Evolutionary conservation across 2,888 invertebrate genomes (phyloP), one percentile per base, ranked within the genome.

Genomic region (Temnothorax ravouxi): DNA sequence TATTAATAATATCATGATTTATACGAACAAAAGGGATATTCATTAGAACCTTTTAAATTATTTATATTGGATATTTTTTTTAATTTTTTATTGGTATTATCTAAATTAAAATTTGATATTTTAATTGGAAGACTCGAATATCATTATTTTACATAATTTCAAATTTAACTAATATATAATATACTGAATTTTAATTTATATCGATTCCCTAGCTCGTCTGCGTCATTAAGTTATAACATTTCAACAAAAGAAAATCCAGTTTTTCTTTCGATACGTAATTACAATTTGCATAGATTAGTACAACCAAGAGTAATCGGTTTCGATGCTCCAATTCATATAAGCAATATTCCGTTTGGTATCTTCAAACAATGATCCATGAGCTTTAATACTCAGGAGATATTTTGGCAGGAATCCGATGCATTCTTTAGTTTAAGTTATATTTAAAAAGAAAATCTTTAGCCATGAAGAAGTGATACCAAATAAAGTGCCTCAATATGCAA

Each of bases 401-500:
- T 87, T 88, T 86, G 87, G 83, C 86, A 87, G 85, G 84, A 87
- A 90, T 77, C 62, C 83, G 83, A 87, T 82, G 76, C 77, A 71
- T 79, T 77, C 85, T 59, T 87, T 90, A 88, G 75, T 41, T 0
- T 88, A 86, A 87, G 85, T 66, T 87, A 86, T 47, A 83, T 87
- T 83, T 47, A 59, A 82, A 75, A 52, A 50, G 54, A 54, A 88
- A 90, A 85, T 86, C 66, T 77, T 87, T 85, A 88, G 85, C 84
- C 81, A 88, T 64, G 76, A 88, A 52, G 88, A 89, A 86, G 88
- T 91, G 91, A 92, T 92, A 92, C 93, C 93, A 93, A 93, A 93
- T 92, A 91, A 90, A 90, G 88, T 88, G 87, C 90, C 86, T 87
- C 84, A 88, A 64, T 80, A 80, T 89, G 87, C 83, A 88, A 88